These are phyloP conservation scores for Aphidius colemani DNA, from an alignment of 2,888 invertebrate species.

Conservation along the genomic window DNA sequence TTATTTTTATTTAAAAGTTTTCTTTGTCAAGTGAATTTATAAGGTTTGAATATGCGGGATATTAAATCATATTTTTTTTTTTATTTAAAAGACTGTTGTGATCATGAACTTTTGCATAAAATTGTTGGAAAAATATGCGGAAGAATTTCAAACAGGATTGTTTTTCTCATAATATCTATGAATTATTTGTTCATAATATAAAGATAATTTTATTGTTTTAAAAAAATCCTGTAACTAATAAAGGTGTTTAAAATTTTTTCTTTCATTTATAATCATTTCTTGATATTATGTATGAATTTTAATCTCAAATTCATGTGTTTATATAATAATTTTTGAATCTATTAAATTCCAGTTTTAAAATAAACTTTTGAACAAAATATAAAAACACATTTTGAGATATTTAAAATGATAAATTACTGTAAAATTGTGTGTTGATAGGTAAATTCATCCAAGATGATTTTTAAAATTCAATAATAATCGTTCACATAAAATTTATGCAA, in stretches of 20 bases:
- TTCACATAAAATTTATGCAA: no score
- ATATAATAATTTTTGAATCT: no score
- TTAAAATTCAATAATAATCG: no score
- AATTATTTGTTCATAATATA: not conserved
- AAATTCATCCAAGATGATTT: not conserved
- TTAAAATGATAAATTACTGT: no score
- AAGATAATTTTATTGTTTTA: not conserved
- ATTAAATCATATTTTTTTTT: slow-evolving; percentile 20
- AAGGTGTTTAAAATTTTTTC: slow-evolving; percentile 12
- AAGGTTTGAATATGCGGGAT: slow-evolving; percentile 12
- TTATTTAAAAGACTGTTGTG: slow-evolving; percentile 10
- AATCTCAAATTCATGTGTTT: not conserved
- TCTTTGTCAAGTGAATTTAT: no score
- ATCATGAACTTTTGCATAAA: slow-evolving; percentile 24
- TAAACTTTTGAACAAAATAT: no score
- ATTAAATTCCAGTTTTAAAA: no score
- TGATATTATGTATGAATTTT: slow-evolving; percentile 13
- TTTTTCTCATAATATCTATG: not conserved
- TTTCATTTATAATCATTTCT: slow-evolving; percentile 15
- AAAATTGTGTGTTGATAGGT: slow-evolving; percentile 1
- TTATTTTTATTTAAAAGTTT: no score
- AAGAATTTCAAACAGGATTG: slow-evolving; percentile 10
- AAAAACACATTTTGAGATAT: no score
- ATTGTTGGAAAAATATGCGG: slow-evolving; percentile 9
- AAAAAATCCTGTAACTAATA: not conserved